phyloP scores from a whole-genome alignment of 2,113 vertebrate genomes.

The Triplophysa tibetana region DNA sequence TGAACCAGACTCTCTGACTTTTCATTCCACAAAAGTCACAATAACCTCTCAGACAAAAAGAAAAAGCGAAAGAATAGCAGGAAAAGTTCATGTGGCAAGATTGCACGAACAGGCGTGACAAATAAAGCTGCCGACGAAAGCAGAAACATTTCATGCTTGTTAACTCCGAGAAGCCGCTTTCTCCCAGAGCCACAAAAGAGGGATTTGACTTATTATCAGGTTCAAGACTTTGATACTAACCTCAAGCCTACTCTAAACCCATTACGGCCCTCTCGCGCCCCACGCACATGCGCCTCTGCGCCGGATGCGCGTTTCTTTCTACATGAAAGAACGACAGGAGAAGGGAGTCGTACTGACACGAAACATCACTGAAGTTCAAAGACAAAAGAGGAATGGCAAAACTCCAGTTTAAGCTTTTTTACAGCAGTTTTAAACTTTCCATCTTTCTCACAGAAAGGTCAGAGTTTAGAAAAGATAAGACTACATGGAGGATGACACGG shows the following conservation, averaged over 20 bases:
- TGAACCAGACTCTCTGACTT: background rate
- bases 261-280: slow-evolving; percentile 19
- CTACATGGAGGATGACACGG: no score
- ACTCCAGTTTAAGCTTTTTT: background rate
- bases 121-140: slow-evolving; percentile 19
- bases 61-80: slow-evolving; percentile 7
- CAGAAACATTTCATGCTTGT: slow-evolving; percentile 32
- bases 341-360: slow-evolving; percentile 33
- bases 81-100: slow-evolving; percentile 9
- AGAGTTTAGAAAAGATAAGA: background rate
- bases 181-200: slow-evolving; percentile 29
- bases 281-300: background rate
- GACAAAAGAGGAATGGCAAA: background rate
- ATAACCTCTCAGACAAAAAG: background rate
- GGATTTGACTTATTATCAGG: slow-evolving; percentile 42
- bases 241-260: slow-evolving; percentile 32
- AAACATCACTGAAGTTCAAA: slow-evolving; percentile 28
- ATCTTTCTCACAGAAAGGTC: slow-evolving; percentile 2
- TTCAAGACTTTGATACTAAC: slow-evolving; percentile 40
- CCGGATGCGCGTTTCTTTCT: background rate
- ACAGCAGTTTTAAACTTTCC: background rate
- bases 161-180: slow-evolving; percentile 32
- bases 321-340: slow-evolving; percentile 4
- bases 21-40: background rate
- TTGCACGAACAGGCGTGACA: slow-evolving; percentile 22